These are phyloP conservation scores for Spheniscus mendiculus DNA, from an alignment of 2,113 vertebrate species.

Conservation along the genomic window DNA sequence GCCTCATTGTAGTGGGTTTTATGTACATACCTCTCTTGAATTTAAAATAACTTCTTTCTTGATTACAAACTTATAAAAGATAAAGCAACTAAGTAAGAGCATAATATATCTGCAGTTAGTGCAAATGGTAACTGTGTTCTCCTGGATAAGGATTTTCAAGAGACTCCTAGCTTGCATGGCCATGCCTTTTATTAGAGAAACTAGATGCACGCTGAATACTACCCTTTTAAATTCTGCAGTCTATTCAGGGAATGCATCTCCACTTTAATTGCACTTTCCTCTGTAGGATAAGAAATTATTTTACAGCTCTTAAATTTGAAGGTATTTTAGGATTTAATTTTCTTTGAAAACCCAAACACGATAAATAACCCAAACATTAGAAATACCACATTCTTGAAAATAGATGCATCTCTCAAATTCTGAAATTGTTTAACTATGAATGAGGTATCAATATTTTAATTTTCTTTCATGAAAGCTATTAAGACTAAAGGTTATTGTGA, in stretches of 20 bases:
- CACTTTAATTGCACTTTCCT: neutral
- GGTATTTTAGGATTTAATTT: neutral
- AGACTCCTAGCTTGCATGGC: neutral
- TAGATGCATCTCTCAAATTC: neutral
- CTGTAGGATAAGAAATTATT: neutral
- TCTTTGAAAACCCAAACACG: neutral
- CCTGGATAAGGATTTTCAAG: neutral
- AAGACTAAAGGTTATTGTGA: neutral
- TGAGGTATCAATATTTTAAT: neutral
- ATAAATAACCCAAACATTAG: neutral
- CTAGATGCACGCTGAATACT: neutral
- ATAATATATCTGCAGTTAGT: neutral
- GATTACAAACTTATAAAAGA: conserved; percentile 26
- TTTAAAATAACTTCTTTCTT: conserved; percentile 1
- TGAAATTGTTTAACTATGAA: neutral
- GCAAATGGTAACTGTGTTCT: neutral
- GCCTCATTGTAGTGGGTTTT: neutral
- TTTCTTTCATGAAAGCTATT: neutral
- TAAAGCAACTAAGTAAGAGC: neutral
- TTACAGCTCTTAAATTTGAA: neutral
- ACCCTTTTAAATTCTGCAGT: neutral
- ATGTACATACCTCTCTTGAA: neutral
- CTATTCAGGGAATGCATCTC: neutral
- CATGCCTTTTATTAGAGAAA: neutral
- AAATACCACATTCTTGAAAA: neutral